Percentiles rank a stretch among this genome's conserved stretches.
Conservation (phyloP, 2,113 vertebrate species). For the Aptenodytes patagonicus region DNA sequence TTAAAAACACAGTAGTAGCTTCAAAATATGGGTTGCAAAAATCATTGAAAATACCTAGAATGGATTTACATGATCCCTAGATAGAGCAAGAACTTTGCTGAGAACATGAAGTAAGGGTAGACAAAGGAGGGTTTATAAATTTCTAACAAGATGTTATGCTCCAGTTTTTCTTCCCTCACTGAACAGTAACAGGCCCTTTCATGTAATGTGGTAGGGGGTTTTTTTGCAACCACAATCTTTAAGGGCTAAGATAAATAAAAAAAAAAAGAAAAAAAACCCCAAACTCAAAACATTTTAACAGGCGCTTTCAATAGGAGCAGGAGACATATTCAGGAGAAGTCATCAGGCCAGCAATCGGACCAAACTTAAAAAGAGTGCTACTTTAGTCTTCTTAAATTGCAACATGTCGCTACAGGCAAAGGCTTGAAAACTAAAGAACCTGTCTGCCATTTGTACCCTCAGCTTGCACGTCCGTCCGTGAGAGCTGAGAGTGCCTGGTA, state of each 20-base stretch:
- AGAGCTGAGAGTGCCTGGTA: neutral
- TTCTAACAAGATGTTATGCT: neutral
- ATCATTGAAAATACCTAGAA: neutral
- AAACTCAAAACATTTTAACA: neutral
- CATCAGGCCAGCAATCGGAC: neutral
- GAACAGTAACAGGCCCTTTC: neutral
- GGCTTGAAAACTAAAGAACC: neutral
- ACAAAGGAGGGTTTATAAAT: neutral
- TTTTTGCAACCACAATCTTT: neutral
- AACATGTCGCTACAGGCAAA: neutral
- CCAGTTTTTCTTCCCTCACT: neutral
- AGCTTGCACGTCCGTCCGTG: fast-evolving
- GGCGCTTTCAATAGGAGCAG: neutral
- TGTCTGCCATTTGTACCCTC: fast-evolving
- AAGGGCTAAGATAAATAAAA: neutral
- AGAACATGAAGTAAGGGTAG: neutral
- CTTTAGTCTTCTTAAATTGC: neutral
- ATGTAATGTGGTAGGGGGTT: fast-evolving
- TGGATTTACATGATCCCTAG: neutral
- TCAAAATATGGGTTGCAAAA: neutral
- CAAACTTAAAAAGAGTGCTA: neutral
- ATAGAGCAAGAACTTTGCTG: neutral
- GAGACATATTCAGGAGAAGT: neutral
- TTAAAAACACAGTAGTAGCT: neutral
- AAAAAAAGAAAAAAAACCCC: fast-evolving